Evolutionary conservation across 2,113 vertebrate genomes (phyloP).

Genomic region (Felis chaus): DNA sequence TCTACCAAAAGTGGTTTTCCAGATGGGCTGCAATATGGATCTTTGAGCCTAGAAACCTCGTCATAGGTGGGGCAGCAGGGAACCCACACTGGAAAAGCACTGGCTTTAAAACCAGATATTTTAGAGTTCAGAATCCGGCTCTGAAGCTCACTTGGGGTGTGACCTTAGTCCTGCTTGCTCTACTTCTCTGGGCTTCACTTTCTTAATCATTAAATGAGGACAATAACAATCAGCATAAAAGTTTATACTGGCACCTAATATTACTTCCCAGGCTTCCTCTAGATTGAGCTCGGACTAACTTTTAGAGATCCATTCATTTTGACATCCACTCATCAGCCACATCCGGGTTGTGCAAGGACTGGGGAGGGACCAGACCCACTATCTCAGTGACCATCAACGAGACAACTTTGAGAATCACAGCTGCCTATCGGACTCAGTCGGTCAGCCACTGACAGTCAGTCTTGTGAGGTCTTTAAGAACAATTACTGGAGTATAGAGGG

Average conservation of each 20-base stretch:
- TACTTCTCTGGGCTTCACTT: not conserved
- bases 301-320: not conserved
- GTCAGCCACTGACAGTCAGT: not conserved
- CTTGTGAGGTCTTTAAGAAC: not conserved
- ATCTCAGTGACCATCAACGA: not conserved
- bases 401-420: not conserved
- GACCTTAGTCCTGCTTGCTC: not conserved
- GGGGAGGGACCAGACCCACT: not conserved
- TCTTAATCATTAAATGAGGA: not conserved
- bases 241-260: not conserved
- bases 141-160: not conserved
- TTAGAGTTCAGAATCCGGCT: not conserved
- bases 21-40: not conserved
- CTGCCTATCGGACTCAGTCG: not conserved
- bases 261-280: not conserved
- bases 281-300: not conserved
- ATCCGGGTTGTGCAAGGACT: not conserved
- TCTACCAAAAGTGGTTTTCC: not conserved
- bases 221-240: not conserved
- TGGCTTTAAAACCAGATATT: not conserved
- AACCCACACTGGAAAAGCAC: not conserved
- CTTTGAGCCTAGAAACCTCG: not conserved
- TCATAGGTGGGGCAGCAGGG: not conserved
- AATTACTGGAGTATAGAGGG: not conserved
- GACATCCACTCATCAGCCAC: not conserved